Percentiles rank a stretch among this genome's conserved stretches.
phyloP scores from a whole-genome alignment of 2,888 invertebrate species.

The Punctoribates punctum region DNA sequence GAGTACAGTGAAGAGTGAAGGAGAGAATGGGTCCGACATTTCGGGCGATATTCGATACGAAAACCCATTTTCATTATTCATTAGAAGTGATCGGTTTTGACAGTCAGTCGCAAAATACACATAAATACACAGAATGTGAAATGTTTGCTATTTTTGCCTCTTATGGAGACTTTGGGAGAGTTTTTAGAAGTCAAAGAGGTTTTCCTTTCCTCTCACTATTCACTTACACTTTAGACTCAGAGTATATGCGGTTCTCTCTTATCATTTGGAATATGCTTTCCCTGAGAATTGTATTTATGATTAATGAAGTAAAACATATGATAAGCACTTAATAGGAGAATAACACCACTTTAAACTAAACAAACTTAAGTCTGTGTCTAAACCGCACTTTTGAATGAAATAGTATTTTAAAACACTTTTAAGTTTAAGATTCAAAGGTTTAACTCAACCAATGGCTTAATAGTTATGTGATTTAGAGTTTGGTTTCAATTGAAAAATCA shows the following conservation, averaged over 20 bases:
- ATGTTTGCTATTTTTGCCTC: slow-evolving; percentile 21
- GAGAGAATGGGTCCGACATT: slow-evolving; percentile 1
- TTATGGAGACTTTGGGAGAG: neutral
- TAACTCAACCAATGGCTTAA: no score
- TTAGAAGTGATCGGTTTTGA: slow-evolving; percentile 22
- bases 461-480: no score
- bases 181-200: neutral
- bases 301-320: slow-evolving; percentile 13
- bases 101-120: neutral
- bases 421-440: no score
- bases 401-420: no score
- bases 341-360: slow-evolving; percentile 22
- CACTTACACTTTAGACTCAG: neutral
- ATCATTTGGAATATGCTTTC: neutral
- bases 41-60: slow-evolving; percentile 25
- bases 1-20: neutral
- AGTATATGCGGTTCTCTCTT: neutral
- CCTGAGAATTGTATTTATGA: slow-evolving; percentile 2
- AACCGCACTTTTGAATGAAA: neutral
- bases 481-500: no score
- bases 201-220: neutral
- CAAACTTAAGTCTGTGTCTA: neutral
- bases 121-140: neutral
- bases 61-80: slow-evolving; percentile 34
- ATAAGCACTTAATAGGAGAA: neutral